Evolutionary conservation across 1,140 invertebrate species (phyloP), one percentile per base, ranked within the genome.

Genomic region (Philopotamus ludificatus): DNA sequence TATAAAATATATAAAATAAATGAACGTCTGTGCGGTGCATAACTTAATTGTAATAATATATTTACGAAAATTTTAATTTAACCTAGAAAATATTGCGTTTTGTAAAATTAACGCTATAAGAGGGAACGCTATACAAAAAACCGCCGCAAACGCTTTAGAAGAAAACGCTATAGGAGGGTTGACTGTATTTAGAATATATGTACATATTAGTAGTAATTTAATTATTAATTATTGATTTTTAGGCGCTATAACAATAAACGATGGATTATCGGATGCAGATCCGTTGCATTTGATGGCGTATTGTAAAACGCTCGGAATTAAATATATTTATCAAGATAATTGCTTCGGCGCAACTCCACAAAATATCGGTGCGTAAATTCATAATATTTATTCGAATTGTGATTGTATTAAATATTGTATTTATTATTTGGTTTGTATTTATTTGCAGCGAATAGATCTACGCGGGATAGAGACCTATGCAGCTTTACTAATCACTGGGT

Each of bases 401-500:
- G 16, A 47, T 47, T 47, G 20, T 50, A 12, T 50, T 3, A 2
- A 16, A 50, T 50, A 3, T 50, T 50, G n/a, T 2, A 21, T 50
- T 50, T 2, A 50, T 16, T 15, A 2, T 15, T 44, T 44, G 1
- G 18, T 44, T 44, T 44, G 34, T 8, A 39, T 2, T 25, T 60
- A 20, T 15, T 69, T 66, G 22, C 47, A 70, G 64, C 41, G 25
- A 65, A 53, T n/a, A 70, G 63, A 34, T 34, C 28, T 3, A 12
- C 39, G 2, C 53, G 66, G 10, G 63, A 64, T 45, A 51, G 54
- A 53, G 54, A 70, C 18, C 16, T 86, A 49, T 90, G 89, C 71
- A 89, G 86, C 69, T 87, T 87, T 67, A 89, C 87, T 74, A 86
- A 84, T 66, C 82, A 86, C 49, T 82, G 87, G 75, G 88, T 89